Base-by-base conservation (phyloP, 2,888 invertebrate genomes). In the Drosophila formosana region DNA sequence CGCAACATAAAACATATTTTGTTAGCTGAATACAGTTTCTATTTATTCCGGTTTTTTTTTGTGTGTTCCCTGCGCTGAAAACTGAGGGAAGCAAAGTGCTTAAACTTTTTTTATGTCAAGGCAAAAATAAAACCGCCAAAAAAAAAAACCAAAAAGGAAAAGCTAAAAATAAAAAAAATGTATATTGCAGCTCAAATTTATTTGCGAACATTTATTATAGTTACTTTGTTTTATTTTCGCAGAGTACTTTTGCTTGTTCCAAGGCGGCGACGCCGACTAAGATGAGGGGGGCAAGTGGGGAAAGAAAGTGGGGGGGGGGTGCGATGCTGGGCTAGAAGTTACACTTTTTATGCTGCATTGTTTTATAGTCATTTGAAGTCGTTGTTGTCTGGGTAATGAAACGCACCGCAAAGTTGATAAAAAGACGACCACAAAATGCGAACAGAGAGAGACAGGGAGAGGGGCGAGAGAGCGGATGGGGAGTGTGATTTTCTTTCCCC, bases 151-250 rank as follows among this genome's bases (percentile, higher is more conserved):
- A 51, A 46, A 67, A 39, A 45, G 13, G 28, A 62, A 37, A 55
- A 49, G 8, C 23, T 34, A 50, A 51, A 62, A 32, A 43, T 11
- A 30, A 43, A 39, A 46, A 55, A 39, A 25, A 75, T 18, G 18
- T 18, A 79, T 66, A 75, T 82, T 73, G 74, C 80, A 87, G 85
- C 86, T 88, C 77, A 75, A 85, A 85, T 85, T 85, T 85, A 85
- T 85, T 85, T 85, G 85, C 88, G 71, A 86, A 88, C 85, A 85
- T 85, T 85, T 85, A 85, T 85, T 89, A 88, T 88, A 86, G 89
- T 85, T 85, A 83, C 83, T 83, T 83, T 83, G 87, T 87, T 83
- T 83, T 87, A 87, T 89, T 81, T 67, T 67, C 75, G 66, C 69
- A 67, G 75, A 83, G 83, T 83, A 87, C 83, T 83, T 81, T 81